Percentiles rank a stretch among this genome's conserved stretches.
phyloP scores from a whole-genome alignment of 2,888 invertebrate species.

The Oscheius sp. region DNA sequence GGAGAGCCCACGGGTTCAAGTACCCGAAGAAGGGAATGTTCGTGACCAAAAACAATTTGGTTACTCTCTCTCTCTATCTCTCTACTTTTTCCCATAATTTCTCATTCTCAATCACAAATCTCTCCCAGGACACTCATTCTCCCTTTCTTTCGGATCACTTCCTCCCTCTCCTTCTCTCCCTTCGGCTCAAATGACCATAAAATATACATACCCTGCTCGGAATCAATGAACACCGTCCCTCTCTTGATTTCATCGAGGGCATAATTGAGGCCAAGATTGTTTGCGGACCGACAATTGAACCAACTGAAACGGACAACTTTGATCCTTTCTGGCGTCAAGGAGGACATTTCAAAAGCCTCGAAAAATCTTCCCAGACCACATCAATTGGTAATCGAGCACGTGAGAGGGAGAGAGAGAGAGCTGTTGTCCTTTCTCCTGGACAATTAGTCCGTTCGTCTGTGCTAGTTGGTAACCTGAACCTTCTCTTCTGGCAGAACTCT shows the following conservation, averaged over 20 bases:
- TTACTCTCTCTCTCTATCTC: not conserved
- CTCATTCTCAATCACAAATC: not conserved
- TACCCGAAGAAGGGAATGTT: not conserved
- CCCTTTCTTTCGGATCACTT: not conserved
- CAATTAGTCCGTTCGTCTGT: conserved; percentile 22
- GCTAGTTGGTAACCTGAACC: conserved; percentile 17
- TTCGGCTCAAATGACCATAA: not conserved
- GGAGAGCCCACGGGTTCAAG: not conserved
- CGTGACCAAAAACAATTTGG: conserved; percentile 1
- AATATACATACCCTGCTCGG: not conserved
- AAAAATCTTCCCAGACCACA: not conserved
- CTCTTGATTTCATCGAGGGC: not conserved
- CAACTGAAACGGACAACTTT: not conserved
- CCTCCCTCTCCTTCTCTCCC: not conserved
- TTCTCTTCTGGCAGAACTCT: too few relatives aligned
- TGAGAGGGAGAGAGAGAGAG: too few relatives aligned
- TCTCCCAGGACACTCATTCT: not conserved
- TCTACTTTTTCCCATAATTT: not conserved
- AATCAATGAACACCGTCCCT: not conserved
- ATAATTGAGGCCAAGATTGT: conserved; percentile 21
- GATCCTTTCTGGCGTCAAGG: not conserved
- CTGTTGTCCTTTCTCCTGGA: not conserved
- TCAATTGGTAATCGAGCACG: not conserved
- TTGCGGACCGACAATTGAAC: not conserved
- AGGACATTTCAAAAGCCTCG: too few relatives aligned